Base-by-base conservation (phyloP, 2,888 invertebrate species). In the Nowickia ferox region DNA sequence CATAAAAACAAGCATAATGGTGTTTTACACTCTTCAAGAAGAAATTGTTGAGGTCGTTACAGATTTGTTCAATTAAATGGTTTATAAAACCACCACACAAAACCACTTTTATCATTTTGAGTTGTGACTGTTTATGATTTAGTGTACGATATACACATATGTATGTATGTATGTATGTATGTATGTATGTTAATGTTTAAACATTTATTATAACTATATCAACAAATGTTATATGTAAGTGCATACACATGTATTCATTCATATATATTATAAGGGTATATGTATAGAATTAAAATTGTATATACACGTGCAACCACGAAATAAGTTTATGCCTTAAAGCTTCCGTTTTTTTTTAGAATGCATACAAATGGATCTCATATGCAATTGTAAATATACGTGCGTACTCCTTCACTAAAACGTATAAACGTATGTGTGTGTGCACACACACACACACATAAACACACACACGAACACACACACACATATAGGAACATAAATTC, bases 291-390 rank as follows among this genome's bases (percentile, higher is more conserved):
- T 57, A 22, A 66, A 48, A 66, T 59, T 57, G 66, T n/a, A 40
- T 38, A 75, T 55, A 53, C 15, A 44, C 17, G 44, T 55, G 42
- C 53, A 51, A 42, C 42, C 65, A 51, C 15, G n/a, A 38, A 42
- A 44, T 63, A 76, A 55, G 51, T 68, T 66, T 40, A 66, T 74
- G 66, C 63, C 80, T 59, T 74, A 30, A 74, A 80, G 74, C 57
- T 57, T 66, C n/a, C 3, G 6, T 6, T 6, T 61, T 53, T 69
- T 38, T 71, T 53, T 42, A 17, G 22, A 57, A 65, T 9, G 42
- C 57, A 42, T 57, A 59, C 57, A 66, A 80, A 59, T 59, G 48
- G 5, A 15, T 66, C 30, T 48, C 48, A 17, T 65, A 48, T 65
- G 57, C 57, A 78, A 61, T 69, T 66, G 65, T 15, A 66, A 74